A percentile compares a stretch with the other conserved stretches of the same genome.
These are phyloP conservation scores for Menura novaehollandiae DNA, from an alignment of 2,113 vertebrate genomes.

Conservation along the genomic window DNA sequence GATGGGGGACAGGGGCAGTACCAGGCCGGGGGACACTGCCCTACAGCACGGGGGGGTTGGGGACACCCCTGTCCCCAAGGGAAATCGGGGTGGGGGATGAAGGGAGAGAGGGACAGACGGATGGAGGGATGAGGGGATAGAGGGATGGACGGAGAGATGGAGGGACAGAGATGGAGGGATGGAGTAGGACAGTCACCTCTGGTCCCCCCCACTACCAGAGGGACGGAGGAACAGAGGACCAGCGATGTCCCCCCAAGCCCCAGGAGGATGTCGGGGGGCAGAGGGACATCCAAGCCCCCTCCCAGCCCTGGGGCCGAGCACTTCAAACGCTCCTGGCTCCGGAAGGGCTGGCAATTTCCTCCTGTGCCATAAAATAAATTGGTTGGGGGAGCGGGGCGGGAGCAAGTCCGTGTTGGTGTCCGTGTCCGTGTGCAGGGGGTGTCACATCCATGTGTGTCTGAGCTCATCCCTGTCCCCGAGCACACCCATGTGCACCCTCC, in stretches of 20 bases:
- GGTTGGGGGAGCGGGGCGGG: neutral
- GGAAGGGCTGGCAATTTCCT: conserved; percentile 1
- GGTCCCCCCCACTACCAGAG: neutral
- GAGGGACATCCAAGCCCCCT: neutral
- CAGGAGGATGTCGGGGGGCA: neutral
- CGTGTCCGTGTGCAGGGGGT: neutral
- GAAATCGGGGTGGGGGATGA: neutral
- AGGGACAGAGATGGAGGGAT: neutral
- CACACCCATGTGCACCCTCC: neutral
- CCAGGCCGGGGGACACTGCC: neutral
- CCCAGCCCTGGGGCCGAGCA: neutral
- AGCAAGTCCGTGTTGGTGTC: rapidly evolving
- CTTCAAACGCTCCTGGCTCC: neutral
- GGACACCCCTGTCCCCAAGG: neutral
- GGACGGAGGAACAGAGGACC: neutral
- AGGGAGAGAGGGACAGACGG: neutral
- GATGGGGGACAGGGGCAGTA: rapidly evolving
- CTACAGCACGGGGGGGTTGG: neutral
- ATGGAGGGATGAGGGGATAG: neutral
- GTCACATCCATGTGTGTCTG: neutral
- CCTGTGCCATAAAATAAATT: neutral
- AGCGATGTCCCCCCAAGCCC: neutral
- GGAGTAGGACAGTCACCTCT: neutral
- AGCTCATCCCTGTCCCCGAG: neutral
- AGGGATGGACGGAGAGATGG: neutral